phyloP scores from a whole-genome alignment of 2,113 vertebrate genomes.

The Oryzias melastigma region DNA sequence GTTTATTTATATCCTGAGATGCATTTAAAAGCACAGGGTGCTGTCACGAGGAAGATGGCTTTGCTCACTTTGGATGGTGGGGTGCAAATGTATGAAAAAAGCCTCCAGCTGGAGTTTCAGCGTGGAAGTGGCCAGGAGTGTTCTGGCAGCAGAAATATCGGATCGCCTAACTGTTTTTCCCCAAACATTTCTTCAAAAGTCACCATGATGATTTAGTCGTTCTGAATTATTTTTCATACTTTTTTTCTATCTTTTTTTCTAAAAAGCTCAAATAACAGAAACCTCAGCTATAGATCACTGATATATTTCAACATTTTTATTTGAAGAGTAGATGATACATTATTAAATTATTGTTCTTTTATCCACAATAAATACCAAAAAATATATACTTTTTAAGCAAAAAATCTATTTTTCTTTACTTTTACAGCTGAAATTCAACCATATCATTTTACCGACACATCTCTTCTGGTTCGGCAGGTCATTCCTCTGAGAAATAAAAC shows the following conservation, averaged over 20 bases:
- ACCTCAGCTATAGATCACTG: slow-evolving; percentile 11
- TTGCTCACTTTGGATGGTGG: slow-evolving; percentile 65
- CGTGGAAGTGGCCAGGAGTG: slow-evolving; percentile 58
- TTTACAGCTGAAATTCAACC: too few species aligned
- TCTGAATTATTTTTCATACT: slow-evolving; percentile 15
- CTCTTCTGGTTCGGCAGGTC: too few species aligned
- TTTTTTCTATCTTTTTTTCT: background rate
- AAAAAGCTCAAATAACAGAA: background rate
- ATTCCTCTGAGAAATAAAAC: too few species aligned
- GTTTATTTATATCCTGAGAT: slow-evolving; percentile 75
- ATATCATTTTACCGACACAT: too few species aligned
- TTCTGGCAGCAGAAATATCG: slow-evolving; percentile 68
- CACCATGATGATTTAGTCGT: slow-evolving; percentile 31
- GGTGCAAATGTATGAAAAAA: slow-evolving; percentile 81
- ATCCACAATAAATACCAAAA: too few species aligned
- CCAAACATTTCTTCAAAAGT: slow-evolving; percentile 59
- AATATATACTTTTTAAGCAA: too few species aligned
- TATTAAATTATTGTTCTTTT: too few species aligned
- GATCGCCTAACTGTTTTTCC: slow-evolving; percentile 67
- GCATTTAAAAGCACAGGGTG: slow-evolving; percentile 61
- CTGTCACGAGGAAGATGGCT: slow-evolving; percentile 63
- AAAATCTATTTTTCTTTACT: too few species aligned
- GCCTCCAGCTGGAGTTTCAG: slow-evolving; percentile 62
- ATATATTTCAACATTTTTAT: background rate
- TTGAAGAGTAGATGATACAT: background rate